These are phyloP conservation scores for Amazonetta brasiliensis DNA, from an alignment of 2,797 vertebrate genomes.

Conservation along the genomic window DNA sequence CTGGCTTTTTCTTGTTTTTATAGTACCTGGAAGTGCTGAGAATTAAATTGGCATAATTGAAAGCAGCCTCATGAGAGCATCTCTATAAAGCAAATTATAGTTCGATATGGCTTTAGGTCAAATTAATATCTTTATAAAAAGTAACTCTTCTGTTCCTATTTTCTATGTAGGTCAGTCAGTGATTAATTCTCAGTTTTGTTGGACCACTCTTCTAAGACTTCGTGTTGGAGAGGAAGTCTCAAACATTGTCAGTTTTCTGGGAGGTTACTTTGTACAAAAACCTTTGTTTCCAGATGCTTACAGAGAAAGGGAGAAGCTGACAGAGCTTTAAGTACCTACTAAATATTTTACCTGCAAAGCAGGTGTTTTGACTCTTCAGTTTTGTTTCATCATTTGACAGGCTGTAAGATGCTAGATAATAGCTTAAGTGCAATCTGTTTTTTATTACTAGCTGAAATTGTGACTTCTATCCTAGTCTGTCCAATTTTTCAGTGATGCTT, in stretches of 20 bases:
- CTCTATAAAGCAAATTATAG: neutral
- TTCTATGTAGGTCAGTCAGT: neutral
- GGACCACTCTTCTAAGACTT: neutral
- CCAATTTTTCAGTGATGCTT: neutral
- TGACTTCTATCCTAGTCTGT: neutral
- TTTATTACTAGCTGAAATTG: neutral
- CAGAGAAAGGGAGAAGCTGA: neutral
- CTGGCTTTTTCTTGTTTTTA: neutral
- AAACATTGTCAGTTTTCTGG: neutral
- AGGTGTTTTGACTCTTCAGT: neutral
- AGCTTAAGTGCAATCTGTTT: neutral
- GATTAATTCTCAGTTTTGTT: neutral
- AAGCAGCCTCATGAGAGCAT: neutral
- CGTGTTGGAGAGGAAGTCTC: neutral
- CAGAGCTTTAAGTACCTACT: neutral
- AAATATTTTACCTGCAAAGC: neutral
- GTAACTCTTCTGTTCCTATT: neutral
- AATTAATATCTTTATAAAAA: neutral
- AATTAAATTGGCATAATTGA: neutral
- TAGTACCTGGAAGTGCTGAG: neutral
- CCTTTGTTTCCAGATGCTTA: neutral
- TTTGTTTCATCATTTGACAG: neutral
- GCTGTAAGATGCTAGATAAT: neutral
- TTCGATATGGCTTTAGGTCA: neutral
- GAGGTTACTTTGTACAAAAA: neutral